These are phyloP conservation scores for Nestor notabilis DNA, from an alignment of 2,113 vertebrate species.

Conservation along the genomic window DNA sequence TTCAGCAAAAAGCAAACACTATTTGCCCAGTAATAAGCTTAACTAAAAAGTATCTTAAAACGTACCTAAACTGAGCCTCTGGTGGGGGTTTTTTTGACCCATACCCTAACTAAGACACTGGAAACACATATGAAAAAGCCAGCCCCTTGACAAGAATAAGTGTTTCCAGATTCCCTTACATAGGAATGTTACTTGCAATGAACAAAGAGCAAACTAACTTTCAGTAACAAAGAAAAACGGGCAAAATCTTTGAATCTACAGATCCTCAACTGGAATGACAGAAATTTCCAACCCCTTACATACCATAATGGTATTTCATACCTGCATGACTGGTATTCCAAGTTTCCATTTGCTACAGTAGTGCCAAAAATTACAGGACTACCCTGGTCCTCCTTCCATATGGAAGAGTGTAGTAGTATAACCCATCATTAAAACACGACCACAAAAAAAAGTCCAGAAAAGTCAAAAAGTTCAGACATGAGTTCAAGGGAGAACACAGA, in stretches of 20 bases:
- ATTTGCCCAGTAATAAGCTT: background rate
- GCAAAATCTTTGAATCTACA: background rate
- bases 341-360: slow-evolving; percentile 1
- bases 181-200: background rate
- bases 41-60: background rate
- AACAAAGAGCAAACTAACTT: background rate
- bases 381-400: slow-evolving; percentile 16
- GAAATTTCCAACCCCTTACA: slow-evolving; percentile 23
- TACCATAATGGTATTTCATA: slow-evolving; percentile 21
- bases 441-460: background rate
- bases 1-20: background rate
- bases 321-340: slow-evolving; percentile 45
- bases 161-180: background rate
- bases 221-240: background rate
- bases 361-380: slow-evolving; percentile 30
- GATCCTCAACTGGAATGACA: background rate
- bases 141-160: background rate
- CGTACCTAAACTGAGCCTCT: background rate
- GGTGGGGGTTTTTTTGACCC: rapidly evolving
- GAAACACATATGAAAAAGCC: background rate
- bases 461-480: background rate
- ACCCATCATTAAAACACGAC: background rate
- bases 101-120: background rate
- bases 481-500: background rate
- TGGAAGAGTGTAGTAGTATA: background rate